phyloP scores from a whole-genome alignment of 2,888 invertebrate genomes.

The Actias luna region DNA sequence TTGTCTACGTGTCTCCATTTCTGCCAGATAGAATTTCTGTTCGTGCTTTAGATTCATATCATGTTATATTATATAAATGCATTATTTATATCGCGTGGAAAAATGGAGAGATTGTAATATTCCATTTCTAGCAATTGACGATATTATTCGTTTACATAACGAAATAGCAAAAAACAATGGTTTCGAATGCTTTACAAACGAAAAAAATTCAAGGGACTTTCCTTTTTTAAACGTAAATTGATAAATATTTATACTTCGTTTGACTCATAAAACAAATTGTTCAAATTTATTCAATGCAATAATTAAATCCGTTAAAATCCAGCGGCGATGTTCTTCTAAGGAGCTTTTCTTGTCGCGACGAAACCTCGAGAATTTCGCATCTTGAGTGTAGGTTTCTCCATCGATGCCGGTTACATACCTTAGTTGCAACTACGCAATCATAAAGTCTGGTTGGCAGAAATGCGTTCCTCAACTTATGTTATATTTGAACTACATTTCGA shows the following conservation, averaged over 20 bases:
- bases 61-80: slow-evolving; percentile 1
- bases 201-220: no score
- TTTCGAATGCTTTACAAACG: no score
- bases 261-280: slow-evolving; percentile 30
- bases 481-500: not conserved
- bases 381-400: slow-evolving; percentile 24
- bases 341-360: slow-evolving; percentile 40
- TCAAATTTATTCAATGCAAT: slow-evolving; percentile 34
- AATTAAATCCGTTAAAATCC: slow-evolving; percentile 36
- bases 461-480: not conserved
- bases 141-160: no score
- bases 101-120: not conserved
- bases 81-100: slow-evolving; percentile 1
- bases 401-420: slow-evolving; percentile 26
- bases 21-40: slow-evolving; percentile 28
- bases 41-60: not conserved
- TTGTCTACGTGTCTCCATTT: slow-evolving; percentile 36
- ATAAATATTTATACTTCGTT: slow-evolving; percentile 6
- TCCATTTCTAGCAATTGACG: not conserved
- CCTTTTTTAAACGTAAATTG: no score
- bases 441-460: not conserved
- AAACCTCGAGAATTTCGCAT: slow-evolving; percentile 42
- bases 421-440: slow-evolving; percentile 7
- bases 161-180: no score
- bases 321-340: slow-evolving; percentile 45